Evolutionary conservation across 2,113 vertebrate species (phyloP), one percentile per base, ranked within the genome.

Genomic region (Protomyctophum bolini): DNA sequence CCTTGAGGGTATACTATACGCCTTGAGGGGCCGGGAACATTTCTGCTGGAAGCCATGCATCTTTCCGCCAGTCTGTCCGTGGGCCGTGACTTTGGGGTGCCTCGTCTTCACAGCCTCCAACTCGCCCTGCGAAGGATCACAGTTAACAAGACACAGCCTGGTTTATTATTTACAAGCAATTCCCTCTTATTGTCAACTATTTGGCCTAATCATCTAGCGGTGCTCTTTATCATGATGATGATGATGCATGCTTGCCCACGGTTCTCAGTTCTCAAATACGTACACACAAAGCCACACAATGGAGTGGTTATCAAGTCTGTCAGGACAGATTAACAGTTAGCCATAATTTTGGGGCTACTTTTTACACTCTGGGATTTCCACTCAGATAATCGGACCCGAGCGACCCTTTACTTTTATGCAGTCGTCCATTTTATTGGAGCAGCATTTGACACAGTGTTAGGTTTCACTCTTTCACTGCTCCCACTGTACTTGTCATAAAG

Each of bases 91-190:
- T 41, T 41, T 41, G 33, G 5, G 33, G 33, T 6, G 33, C 3
- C 33, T 41, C 33, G 4, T 7, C 54, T 10, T 11, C 11, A 29
- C 28, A 7, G 70, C 15, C 57, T 45, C n/a, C 47, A 14, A 41
- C 14, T 62, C 70, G 84, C 84, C 77, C 67, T 85, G 77, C 59
- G 5, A 41, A 41, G 33, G 7, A 58, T n/a, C 2, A 21, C 21
- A 0, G 58, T 67, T 71, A 65, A 62, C 52, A 56, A 71, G 55
- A 75, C 56, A 57, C 70, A 76, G 86, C 77, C 66, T 65, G 64
- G 60, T 50, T 63, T 69, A 76, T 61, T 41, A 41, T 41, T 41
- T 41, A 41, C 33, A 6, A 3, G 33, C 33, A 41, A 41, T 3
- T 41, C 21, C 21, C 21, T 21, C 21, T 21, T 21, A 21, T 21